These are phyloP conservation scores for Pontoporia blainvillei DNA, from an alignment of 2,113 vertebrate species.

Conservation along the genomic window DNA sequence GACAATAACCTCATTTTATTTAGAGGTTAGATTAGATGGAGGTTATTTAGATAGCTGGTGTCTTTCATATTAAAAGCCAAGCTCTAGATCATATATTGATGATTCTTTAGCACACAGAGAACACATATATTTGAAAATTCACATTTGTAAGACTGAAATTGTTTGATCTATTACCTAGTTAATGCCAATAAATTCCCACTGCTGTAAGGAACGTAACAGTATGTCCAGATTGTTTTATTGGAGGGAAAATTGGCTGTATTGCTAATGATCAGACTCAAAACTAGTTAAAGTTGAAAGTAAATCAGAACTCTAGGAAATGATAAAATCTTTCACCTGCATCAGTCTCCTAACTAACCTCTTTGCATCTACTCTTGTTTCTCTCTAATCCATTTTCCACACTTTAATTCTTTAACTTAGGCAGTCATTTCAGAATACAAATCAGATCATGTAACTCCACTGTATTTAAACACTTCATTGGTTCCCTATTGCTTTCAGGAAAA, in stretches of 20 bases:
- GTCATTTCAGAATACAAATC: not conserved
- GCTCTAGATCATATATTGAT: not conserved
- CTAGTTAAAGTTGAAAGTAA: constrained; percentile 40
- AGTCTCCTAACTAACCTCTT: not conserved
- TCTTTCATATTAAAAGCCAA: not conserved
- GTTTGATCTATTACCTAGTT: not conserved
- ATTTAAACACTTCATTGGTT: not conserved
- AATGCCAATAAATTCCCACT: not conserved
- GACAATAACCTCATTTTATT: not conserved
- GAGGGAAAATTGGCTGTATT: not conserved
- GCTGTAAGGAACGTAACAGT: not conserved
- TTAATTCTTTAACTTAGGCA: not conserved
- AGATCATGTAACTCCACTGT: not conserved
- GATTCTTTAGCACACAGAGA: not conserved
- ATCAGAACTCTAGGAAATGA: not conserved
- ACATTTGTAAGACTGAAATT: constrained; percentile 11
- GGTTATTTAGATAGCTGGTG: not conserved
- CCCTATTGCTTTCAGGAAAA: not conserved
- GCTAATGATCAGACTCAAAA: not conserved
- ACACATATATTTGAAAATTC: not conserved
- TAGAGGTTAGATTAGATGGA: too few relatives aligned
- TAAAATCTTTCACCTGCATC: not conserved
- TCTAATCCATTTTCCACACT: not conserved
- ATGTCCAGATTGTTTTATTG: constrained; percentile 36
- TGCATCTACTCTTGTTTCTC: not conserved